Evolutionary conservation across 2,888 invertebrate genomes (phyloP).

Genomic region (Penaeus monodon): DNA sequence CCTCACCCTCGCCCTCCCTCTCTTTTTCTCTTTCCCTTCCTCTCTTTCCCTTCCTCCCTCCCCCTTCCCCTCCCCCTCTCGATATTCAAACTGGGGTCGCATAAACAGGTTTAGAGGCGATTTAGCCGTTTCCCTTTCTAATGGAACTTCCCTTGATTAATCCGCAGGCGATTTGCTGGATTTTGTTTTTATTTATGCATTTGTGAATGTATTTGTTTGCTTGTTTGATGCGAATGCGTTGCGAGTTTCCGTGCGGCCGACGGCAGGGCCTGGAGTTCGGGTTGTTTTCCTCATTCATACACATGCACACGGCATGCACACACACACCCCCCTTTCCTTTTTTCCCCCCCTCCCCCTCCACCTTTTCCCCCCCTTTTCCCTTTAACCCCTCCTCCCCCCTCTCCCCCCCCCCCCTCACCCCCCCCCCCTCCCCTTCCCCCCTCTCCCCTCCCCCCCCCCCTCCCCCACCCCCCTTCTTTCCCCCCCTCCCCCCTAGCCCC

Average conservation of each 20-base stretch:
- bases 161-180: conserved; percentile 22
- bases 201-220: neutral
- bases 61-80: neutral
- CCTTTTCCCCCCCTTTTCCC: too few relatives aligned
- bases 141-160: conserved; percentile 30
- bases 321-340: too few relatives aligned
- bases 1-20: conserved; percentile 5
- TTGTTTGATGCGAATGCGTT: neutral
- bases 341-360: too few relatives aligned
- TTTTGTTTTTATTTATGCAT: conserved; percentile 18
- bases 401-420: too few relatives aligned
- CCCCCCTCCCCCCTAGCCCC: too few relatives aligned
- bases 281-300: neutral
- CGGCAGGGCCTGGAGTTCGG: too few relatives aligned
- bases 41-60: neutral
- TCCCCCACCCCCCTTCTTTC: too few relatives aligned
- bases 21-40: neutral
- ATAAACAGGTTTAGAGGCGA: conserved; percentile 21
- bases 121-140: conserved; percentile 5
- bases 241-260: neutral
- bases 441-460: too few relatives aligned
- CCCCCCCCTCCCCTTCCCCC: too few relatives aligned
- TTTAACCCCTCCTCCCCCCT: too few relatives aligned
- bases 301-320: neutral
- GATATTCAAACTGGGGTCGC: neutral